Evolutionary conservation across 2,888 invertebrate species (phyloP).

Genomic region (Bimastos eiseni): DNA sequence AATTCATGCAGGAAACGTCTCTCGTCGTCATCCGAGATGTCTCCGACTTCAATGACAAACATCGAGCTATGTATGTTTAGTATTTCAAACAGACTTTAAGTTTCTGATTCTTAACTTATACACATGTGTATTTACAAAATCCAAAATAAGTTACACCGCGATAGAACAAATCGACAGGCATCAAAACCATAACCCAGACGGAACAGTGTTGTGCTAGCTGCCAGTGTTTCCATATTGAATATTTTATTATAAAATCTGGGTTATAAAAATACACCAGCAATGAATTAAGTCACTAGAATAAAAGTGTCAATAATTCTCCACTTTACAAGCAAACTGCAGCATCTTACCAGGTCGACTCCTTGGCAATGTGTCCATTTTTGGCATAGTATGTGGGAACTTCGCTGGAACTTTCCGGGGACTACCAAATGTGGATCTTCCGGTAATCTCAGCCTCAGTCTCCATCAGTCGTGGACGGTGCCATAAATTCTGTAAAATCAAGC

Average conservation of each 20-base stretch:
- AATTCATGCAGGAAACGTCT: constrained; percentile 18
- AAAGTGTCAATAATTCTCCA: background rate
- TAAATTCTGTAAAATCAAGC: background rate
- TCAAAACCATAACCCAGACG: too few species aligned
- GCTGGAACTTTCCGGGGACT: constrained; percentile 20
- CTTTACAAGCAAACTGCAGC: background rate
- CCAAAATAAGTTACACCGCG: too few species aligned
- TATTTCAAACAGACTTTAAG: too few species aligned
- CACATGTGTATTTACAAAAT: too few species aligned
- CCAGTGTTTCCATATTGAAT: too few species aligned
- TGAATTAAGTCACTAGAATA: background rate
- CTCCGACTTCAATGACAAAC: constrained; percentile 8
- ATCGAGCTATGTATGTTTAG: too few species aligned
- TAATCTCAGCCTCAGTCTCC: background rate
- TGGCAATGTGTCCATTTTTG: constrained; percentile 19
- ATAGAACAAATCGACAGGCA: too few species aligned
- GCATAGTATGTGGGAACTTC: background rate
- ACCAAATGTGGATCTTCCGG: background rate
- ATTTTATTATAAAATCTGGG: background rate
- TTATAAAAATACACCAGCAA: background rate
- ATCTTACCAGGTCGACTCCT: constrained; percentile 17
- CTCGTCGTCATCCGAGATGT: background rate
- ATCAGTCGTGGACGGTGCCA: constrained; percentile 9
- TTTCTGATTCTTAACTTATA: background rate
- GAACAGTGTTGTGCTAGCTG: too few species aligned